These are phyloP conservation scores for Athrips mouffetella DNA, from an alignment of 2,888 invertebrate species.

Conservation along the genomic window DNA sequence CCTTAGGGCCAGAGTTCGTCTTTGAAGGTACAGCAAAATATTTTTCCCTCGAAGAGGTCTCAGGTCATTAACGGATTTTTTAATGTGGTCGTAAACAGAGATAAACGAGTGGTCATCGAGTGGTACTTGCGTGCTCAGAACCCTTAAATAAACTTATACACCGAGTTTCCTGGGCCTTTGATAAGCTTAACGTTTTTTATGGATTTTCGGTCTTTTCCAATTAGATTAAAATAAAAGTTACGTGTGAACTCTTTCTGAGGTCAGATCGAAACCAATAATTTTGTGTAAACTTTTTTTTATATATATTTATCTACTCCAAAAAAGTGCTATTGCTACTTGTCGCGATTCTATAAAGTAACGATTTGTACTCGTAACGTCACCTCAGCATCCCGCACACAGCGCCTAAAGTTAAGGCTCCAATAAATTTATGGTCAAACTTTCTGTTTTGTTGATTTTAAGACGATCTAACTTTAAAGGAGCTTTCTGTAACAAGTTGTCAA, in stretches of 20 bases:
- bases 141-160: slow-evolving; percentile 2
- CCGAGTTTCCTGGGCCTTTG: slow-evolving; percentile 3
- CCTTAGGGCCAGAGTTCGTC: neutral
- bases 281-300: too few relatives aligned
- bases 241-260: neutral
- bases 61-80: slow-evolving; percentile 23
- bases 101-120: slow-evolving; percentile 11
- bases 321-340: too few relatives aligned
- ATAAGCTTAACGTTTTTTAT: slow-evolving; percentile 13
- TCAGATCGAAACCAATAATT: too few relatives aligned
- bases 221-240: slow-evolving; percentile 8
- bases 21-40: neutral
- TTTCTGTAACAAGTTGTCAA: too few relatives aligned
- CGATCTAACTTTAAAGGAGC: too few relatives aligned
- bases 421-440: too few relatives aligned
- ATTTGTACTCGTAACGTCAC: too few relatives aligned
- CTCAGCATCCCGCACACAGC: too few relatives aligned
- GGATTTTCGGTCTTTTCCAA: slow-evolving; percentile 14
- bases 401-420: too few relatives aligned
- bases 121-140: neutral
- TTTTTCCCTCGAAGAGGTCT: neutral
- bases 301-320: too few relatives aligned
- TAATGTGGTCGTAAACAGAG: slow-evolving; percentile 22
- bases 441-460: too few relatives aligned
- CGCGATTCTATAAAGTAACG: too few relatives aligned